Conservation (phyloP, 2,797 vertebrate species). For the Scolopax rusticola region DNA sequence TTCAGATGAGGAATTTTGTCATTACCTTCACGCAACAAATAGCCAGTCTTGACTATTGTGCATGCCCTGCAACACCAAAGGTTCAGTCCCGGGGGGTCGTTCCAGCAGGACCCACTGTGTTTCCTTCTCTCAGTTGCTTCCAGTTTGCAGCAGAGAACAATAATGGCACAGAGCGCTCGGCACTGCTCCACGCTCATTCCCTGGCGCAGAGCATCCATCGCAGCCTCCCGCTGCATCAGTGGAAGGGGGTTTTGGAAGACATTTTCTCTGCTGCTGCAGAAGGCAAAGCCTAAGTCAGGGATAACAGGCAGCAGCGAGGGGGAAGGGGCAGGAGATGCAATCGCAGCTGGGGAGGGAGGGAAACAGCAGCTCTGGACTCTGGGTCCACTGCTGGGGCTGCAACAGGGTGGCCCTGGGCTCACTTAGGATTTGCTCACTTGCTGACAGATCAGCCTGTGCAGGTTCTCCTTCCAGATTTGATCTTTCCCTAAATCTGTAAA, state of each 20-base stretch:
- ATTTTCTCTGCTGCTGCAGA: conserved; percentile 8
- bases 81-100: background rate
- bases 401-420: background rate
- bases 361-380: background rate
- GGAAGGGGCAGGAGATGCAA: background rate
- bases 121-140: background rate
- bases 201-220: background rate
- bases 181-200: background rate
- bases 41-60: background rate
- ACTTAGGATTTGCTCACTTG: background rate
- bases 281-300: background rate
- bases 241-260: background rate
- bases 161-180: conserved; percentile 47
- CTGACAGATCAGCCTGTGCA: background rate
- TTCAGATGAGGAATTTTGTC: background rate
- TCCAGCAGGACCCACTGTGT: background rate
- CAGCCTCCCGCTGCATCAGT: background rate
- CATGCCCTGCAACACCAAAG: background rate
- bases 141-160: conserved; percentile 61
- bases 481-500: background rate
- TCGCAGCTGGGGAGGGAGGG: rapidly evolving
- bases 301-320: background rate
- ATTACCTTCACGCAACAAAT: rapidly evolving
- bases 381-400: background rate
- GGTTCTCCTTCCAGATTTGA: background rate